Percentiles rank a stretch among this genome's conserved stretches.
Evolutionary conservation across 1,140 invertebrate species (phyloP).

Genomic region (Sitophilus oryzae): DNA sequence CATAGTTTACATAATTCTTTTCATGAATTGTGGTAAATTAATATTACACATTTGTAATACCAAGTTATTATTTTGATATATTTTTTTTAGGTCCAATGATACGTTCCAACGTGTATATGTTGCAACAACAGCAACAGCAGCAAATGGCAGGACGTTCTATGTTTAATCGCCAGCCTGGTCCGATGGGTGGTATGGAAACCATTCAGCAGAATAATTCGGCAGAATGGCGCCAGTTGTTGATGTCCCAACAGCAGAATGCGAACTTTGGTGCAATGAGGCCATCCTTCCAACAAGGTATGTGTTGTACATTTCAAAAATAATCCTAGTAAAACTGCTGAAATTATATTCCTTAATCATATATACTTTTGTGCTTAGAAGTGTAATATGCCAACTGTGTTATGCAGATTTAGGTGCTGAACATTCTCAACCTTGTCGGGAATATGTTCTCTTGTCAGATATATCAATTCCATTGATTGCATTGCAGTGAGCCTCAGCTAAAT

Average conservation of each 20-base stretch:
- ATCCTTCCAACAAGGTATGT: conserved; percentile 56
- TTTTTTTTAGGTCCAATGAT: conserved; percentile 60
- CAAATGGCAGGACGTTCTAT: conserved; percentile 45
- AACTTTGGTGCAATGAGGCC: conserved; percentile 55
- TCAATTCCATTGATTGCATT: too few species aligned
- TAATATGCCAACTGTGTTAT: too few species aligned
- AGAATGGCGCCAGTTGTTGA: conserved; percentile 68
- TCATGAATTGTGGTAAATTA: too few species aligned
- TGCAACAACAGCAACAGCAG: conserved; percentile 45
- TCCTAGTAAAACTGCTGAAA: too few species aligned
- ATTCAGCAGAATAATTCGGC: conserved; percentile 38
- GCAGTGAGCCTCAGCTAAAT: too few species aligned
- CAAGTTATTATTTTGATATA: too few species aligned
- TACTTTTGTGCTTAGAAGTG: neutral
- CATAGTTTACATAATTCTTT: too few species aligned
- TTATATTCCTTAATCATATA: too few species aligned
- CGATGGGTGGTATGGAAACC: conserved; percentile 34
- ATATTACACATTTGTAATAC: too few species aligned
- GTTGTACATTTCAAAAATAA: too few species aligned
- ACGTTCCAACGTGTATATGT: conserved; percentile 51
- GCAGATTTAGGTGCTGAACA: conserved; percentile 3
- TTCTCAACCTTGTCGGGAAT: too few species aligned
- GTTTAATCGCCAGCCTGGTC: conserved; percentile 43
- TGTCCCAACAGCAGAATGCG: conserved; percentile 55
- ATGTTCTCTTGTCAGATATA: too few species aligned